Evolutionary conservation across 2,888 invertebrate genomes (phyloP), one percentile per base, ranked within the genome.

Genomic region (Amorpha juglandis): DNA sequence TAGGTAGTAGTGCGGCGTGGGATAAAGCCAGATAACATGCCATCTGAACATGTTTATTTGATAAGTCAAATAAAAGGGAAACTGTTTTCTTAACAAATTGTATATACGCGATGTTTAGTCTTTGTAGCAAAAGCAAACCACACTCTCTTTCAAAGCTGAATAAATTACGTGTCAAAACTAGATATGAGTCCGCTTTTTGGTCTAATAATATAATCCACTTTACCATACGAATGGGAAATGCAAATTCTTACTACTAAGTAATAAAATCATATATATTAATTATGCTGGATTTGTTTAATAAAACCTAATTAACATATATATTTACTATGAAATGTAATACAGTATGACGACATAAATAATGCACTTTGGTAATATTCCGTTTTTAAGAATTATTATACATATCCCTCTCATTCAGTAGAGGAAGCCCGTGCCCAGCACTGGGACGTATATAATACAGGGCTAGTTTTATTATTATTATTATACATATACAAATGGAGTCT

Each of bases 41-140:
- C 9, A 12, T 8, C n/a, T 35, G 14, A 9, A 53, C 8, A 33
- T n/a, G 35, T 33, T 53, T 35, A 16, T 19, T 58, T 19, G 38
- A 42, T 58, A 42, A 42, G 42, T 58, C 8, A 19, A 42, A 38
- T 58, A 19, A 58, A 42, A 19, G 58, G 42, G 19, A n/a, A 58
- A 42, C 42, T 42, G 12, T 42, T 58, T 19, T 19, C 19, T 19
- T 42, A 58, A 42, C 38, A 58, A 58, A 58, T 58, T 58, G 42
- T 58, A 42, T 19, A 19, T 58, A 19, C 42, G 19, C 19, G 58
- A 58, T 58, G 42, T 42, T 16, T 11, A 16, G 42, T 19, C 38
- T 58, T 42, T 19, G 21, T 58, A 38, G 19, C 19, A 50, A 50
- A 38, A 38, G 11, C 35, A 16, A 27, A 35, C 12, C 9, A 7